Evolutionary conservation across 2,888 invertebrate genomes (phyloP), one percentile per base, ranked within the genome.

Genomic region (Lysandra bellargus): DNA sequence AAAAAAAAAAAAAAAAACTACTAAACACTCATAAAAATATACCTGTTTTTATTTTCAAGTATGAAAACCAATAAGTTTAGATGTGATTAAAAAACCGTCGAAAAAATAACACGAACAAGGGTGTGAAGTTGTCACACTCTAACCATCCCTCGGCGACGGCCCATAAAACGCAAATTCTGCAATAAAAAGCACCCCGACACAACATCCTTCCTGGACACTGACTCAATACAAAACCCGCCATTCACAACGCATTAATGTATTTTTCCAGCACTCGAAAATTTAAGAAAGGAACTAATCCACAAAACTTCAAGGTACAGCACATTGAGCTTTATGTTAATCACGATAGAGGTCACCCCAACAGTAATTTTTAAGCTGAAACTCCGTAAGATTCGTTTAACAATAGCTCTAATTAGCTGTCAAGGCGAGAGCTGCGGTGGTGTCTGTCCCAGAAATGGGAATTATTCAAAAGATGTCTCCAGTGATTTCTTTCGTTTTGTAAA

Each of bases 101-200:
- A 82, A 83, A 83, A 83, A 84, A 86, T 88, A 87, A 86, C 85
- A 85, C 85, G 85, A 87, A 88, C 86, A 87, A 87, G 87, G 87
- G 87, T 87, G 88, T 88, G 86, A 84, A 89, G 85, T 88, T 92
- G 91, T 91, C 92, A 92, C 91, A 91, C 89, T 90, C 87, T 85
- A 87, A 88, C 87, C 88, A 84, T 89, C 92, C 91, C 91, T 91
- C 87, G 88, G 90, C 86, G 89, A 90, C 89, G 88, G 88, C 85
- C 92, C 88, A 93, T 94, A 94, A 94, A 94, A 94, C 93, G 93
- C 94, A 94, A 94, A 94, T 94, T 94, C 88, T 87, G 90, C 92
- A 92, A 93, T 94, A 94, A 94, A 93, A 94, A 90, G 91, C 90
- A 88, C 91, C 89, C 92, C 87, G 88, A 88, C 89, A 91, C 92